Percentiles rank a stretch among this genome's conserved stretches.
Evolutionary conservation across 2,113 vertebrate species (phyloP).

Genomic region (Scatophagus argus): DNA sequence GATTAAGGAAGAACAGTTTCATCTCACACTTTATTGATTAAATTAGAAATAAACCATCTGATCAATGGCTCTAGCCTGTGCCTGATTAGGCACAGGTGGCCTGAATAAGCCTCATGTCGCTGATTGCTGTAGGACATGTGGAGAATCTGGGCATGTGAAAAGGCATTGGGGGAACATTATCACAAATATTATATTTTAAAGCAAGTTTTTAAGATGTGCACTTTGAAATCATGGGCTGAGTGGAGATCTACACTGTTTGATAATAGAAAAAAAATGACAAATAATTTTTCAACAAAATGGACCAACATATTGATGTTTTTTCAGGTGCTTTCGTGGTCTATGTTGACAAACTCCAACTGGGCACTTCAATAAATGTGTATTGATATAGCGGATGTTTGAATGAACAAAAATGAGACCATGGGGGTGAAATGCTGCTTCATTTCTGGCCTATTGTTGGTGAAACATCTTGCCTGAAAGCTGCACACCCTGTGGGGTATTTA

Average conservation of each 20-base stretch:
- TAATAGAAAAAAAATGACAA: neutral
- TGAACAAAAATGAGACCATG: conserved; percentile 26
- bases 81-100: too few relatives aligned
- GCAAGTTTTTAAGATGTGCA: neutral
- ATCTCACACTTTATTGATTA: too few relatives aligned
- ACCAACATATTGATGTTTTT: neutral
- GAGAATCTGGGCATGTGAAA: too few relatives aligned
- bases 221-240: neutral
- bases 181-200: neutral
- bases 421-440: conserved; percentile 15
- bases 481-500: conserved; percentile 7
- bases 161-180: too few relatives aligned
- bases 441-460: conserved; percentile 19
- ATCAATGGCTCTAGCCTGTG: too few relatives aligned
- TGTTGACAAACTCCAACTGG: conserved; percentile 3
- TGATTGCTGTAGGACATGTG: too few relatives aligned
- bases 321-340: neutral
- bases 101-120: too few relatives aligned
- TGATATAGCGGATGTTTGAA: conserved; percentile 1
- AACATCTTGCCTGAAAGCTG: conserved; percentile 19
- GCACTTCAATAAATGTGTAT: conserved; percentile 3
- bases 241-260: neutral
- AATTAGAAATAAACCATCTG: too few relatives aligned
- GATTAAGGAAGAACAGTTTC: too few relatives aligned
- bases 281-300: neutral